Evolutionary conservation across 2,888 invertebrate species (phyloP), one percentile per base, ranked within the genome.

Genomic region (Anoplius nigerrimus): DNA sequence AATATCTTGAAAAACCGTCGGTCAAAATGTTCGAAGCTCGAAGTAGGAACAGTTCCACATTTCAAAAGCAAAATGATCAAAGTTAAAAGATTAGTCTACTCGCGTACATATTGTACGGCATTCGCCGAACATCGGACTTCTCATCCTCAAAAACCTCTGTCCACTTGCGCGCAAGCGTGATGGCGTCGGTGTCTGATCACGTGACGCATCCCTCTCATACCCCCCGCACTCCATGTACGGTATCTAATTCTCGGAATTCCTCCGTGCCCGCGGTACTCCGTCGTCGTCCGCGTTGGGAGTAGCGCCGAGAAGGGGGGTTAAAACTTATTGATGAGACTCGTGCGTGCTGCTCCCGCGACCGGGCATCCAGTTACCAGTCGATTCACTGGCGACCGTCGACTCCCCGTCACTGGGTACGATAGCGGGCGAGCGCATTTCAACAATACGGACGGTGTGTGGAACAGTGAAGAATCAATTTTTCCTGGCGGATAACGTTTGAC

Each of bases 161-260:
- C 34, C 34, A 34, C 11, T 34, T 13, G 11, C 34, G 24, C 24
- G 34, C 34, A 34, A 34, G 34, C 34, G 34, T 13, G 11, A 34
- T 13, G 34, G 34, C 34, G 16, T 48, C 4, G 16, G 48, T 18
- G 5, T 48, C 18, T 16, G 56, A 51, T 83, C 85, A 85, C 78
- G 79, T 84, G 84, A 76, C 57, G 16, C 34, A 43, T 5, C 68
- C 76, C 80, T 76, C 73, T 68, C 77, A 62, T 27, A 60, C 62
- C 27, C 54, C 62, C 65, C 57, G 62, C 79, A 69, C 76, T 78
- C 83, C 85, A 80, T 82, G 83, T 84, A 83, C 84, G 83, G 84
- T 80, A 76, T 78, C 71, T 74, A 81, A 82, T 86, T 86, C 85
- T 74, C 54, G 80, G 86, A 86, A 85, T 82, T 79, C 58, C 62